These are phyloP conservation scores for Leptinotarsa texana DNA, from an alignment of 1,140 invertebrate genomes.

Conservation along the genomic window DNA sequence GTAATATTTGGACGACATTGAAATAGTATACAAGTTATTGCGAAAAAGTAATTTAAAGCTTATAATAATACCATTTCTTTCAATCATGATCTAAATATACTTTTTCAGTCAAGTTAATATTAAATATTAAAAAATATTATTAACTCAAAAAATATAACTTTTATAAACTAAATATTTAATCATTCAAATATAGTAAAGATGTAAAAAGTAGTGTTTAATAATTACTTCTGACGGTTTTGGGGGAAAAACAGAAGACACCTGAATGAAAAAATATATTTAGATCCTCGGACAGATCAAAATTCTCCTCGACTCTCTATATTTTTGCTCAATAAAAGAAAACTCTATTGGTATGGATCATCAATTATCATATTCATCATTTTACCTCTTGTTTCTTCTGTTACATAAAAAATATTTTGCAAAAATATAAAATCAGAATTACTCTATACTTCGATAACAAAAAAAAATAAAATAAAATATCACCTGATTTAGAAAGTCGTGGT, in stretches of 20 bases:
- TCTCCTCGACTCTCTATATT: background rate
- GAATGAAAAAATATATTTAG: background rate
- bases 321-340: background rate
- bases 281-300: background rate
- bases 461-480: constrained; percentile 18
- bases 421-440: constrained; percentile 20
- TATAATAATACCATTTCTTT: background rate
- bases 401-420: background rate
- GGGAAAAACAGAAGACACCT: no score
- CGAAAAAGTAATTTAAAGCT: constrained; percentile 1
- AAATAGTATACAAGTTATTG: constrained; percentile 7
- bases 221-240: no score
- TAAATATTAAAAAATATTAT: no score
- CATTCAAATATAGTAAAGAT: no score
- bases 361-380: constrained; percentile 4
- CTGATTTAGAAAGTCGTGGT: constrained; percentile 60
- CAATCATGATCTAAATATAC: constrained; percentile 4
- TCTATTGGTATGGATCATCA: background rate
- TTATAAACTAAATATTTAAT: no score
- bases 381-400: background rate
- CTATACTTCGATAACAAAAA: constrained; percentile 21
- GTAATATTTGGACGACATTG: background rate
- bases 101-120: background rate
- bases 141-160: no score
- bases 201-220: no score